Base-by-base conservation (phyloP, 2,888 invertebrate species). In the Camptogramma bilineatum region DNA sequence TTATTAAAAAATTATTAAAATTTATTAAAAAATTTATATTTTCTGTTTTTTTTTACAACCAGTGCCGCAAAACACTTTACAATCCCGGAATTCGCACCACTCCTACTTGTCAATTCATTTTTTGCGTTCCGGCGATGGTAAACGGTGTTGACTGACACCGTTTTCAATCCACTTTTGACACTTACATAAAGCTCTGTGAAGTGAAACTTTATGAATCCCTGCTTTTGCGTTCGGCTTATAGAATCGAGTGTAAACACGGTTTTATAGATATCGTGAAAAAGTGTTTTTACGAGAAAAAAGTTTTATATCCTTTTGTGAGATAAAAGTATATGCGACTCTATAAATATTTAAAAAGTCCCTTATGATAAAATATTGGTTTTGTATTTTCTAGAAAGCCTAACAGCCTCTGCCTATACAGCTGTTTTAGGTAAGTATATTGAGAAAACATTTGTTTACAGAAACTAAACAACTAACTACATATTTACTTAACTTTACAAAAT, bases 101-200 rank as follows among this genome's bases (percentile, higher is more conserved):
- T 44, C 34, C 34, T 13, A 39, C 13, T 39, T 13, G 34, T 39
- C 34, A 10, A 1, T 31, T n/a, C 31, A 46, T 34, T 48, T 47
- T 57, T 21, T 28, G 0, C 13, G 21, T 42, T 53, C 50, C 18
- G 42, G 21, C n/a, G 10, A 9, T 28, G 39, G 31, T 19, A 53
- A 54, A 62, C 10, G 17, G 21, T 54, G 50, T 64, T 46, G 54
- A 62, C 52, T 62, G 52, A 62, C 62, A 46, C 16, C 42, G 50
- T 21, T 55, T 56, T 17, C 66, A 57, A 68, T 66, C 60, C 64
- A 62, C 55, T 67, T 69, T 63, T 62, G 60, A 59, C 63, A 66
- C 58, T 63, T 68, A 63, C 67, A 64, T 63, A 68, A 62, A 69
- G 60, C 62, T 53, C 51, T 52, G 62, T 64, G 61, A 63, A 63